Conservation (phyloP, 2,888 invertebrate species). For the Synanthedon vespiformis region DNA sequence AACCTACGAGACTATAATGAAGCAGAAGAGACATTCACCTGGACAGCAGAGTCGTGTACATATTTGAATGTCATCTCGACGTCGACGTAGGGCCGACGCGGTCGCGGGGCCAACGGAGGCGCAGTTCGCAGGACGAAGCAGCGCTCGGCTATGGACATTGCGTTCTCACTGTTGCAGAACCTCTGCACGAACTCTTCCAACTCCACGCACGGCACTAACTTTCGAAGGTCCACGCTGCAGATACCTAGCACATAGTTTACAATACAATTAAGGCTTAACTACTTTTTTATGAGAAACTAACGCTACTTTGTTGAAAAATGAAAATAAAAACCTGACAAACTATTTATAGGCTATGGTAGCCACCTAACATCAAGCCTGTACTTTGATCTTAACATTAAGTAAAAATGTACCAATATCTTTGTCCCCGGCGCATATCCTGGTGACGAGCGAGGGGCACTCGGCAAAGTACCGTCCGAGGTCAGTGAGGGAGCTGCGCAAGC, state of each 20-base stretch:
- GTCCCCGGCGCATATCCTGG: constrained; percentile 44
- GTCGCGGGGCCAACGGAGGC: constrained; percentile 5
- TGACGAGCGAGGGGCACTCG: constrained; percentile 54
- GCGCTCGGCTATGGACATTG: constrained; percentile 52
- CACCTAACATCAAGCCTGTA: too few species aligned
- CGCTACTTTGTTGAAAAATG: too few species aligned
- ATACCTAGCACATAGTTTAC: constrained; percentile 27
- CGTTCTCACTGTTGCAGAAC: constrained; percentile 37
- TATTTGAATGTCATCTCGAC: constrained; percentile 62
- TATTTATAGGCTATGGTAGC: too few species aligned
- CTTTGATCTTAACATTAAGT: too few species aligned
- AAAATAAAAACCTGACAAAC: too few species aligned
- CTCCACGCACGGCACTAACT: constrained; percentile 54
- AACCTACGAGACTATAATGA: neutral
- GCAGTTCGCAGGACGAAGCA: constrained; percentile 42
- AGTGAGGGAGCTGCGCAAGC: constrained; percentile 47
- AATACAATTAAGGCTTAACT: too few species aligned
- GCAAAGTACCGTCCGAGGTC: constrained; percentile 55
- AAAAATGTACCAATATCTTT: constrained; percentile 39
- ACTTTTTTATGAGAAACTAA: too few species aligned
- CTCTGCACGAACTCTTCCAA: constrained; percentile 36
- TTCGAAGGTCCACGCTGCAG: constrained; percentile 63
- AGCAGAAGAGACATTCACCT: constrained; percentile 1
- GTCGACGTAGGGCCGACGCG: constrained; percentile 53
- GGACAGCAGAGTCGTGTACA: constrained; percentile 20